Evolutionary conservation across 2,888 invertebrate genomes (phyloP).

Genomic region (Polydrusus cervinus): DNA sequence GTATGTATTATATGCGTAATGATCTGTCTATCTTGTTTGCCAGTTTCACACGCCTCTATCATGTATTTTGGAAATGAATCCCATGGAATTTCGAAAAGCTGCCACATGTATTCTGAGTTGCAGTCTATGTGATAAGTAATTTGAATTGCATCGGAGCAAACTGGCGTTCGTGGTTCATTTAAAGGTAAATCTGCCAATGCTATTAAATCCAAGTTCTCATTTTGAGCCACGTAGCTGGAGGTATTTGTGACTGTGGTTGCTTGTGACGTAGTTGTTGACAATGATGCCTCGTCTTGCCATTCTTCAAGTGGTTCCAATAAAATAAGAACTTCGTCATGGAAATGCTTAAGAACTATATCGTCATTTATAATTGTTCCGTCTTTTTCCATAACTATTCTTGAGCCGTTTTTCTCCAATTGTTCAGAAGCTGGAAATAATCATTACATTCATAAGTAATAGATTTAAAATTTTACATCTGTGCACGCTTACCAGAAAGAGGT

Average conservation of each 20-base stretch:
- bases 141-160: background rate
- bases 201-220: background rate
- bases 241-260: background rate
- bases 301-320: conserved; percentile 10
- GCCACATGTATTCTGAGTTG: conserved; percentile 45
- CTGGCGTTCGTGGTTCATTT: background rate
- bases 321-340: conserved; percentile 11
- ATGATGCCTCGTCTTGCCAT: conserved; percentile 1
- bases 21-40: conserved; percentile 39
- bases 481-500: background rate
- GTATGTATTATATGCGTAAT: conserved; percentile 50
- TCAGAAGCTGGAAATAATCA: conserved; percentile 25
- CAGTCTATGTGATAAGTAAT: background rate
- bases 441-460: background rate
- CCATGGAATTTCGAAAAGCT: conserved; percentile 51
- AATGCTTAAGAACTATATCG: conserved; percentile 3
- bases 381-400: conserved; percentile 28
- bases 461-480: background rate
- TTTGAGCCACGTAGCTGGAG: background rate
- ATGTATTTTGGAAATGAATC: conserved; percentile 47
- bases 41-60: conserved; percentile 43
- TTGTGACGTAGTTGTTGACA: background rate
- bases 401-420: conserved; percentile 30
- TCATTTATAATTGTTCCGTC: conserved; percentile 42
- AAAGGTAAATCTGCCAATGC: background rate